These are phyloP conservation scores for Orthonyx spaldingii DNA, from an alignment of 2,113 vertebrate species.

Conservation along the genomic window DNA sequence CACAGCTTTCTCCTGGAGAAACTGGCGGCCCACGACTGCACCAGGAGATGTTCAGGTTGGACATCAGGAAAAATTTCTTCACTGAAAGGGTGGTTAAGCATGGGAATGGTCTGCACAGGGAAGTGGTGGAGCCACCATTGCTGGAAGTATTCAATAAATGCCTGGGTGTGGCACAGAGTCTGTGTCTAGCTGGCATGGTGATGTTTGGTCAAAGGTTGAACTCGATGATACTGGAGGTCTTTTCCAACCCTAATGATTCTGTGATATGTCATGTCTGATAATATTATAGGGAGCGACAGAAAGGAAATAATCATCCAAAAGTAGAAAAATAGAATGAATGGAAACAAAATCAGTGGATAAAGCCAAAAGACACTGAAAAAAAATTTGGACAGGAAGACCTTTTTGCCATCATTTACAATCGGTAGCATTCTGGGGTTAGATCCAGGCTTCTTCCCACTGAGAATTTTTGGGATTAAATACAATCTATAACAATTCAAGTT, in stretches of 20 bases:
- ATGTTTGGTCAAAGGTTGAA: background rate
- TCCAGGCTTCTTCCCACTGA: background rate
- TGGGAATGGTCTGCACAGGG: background rate
- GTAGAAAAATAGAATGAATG: background rate
- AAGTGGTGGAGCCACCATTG: background rate
- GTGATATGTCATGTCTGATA: background rate
- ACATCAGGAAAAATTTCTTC: background rate
- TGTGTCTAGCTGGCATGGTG: background rate
- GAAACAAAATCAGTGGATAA: background rate
- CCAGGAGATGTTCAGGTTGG: background rate
- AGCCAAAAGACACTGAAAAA: background rate
- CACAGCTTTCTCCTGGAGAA: background rate
- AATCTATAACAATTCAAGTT: background rate
- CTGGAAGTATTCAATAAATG: background rate
- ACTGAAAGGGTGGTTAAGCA: background rate
- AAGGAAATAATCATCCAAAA: background rate
- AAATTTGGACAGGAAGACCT: background rate
- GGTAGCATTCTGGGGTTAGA: background rate
- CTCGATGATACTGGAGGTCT: accelerated
- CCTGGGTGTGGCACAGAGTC: background rate
- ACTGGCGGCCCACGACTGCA: background rate
- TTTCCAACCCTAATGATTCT: background rate
- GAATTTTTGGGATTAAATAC: background rate
- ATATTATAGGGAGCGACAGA: background rate
- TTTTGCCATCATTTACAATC: background rate